Base-by-base conservation (phyloP, 2,113 vertebrate genomes). In the Anas platyrhynchos region DNA sequence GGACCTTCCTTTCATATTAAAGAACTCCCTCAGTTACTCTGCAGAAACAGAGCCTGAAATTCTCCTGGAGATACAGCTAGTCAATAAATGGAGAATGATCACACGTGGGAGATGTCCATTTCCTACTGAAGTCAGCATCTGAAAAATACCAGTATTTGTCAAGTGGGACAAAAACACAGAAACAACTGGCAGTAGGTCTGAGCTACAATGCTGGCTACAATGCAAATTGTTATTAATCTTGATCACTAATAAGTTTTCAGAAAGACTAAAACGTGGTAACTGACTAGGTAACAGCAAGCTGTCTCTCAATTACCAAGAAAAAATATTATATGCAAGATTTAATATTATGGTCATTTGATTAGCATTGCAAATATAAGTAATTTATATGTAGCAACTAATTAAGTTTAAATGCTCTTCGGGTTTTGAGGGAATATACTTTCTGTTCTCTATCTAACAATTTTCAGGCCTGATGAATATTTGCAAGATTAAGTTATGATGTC, bases 31-130 rank as follows among this genome's bases (percentile, higher is more conserved):
- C 0, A 0, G 9, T 52, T 50, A 46, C 11, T 3, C 11, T 63
- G 48, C 21, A 78, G 80, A 78, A 84, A 46, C 6, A 44, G 73
- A 88, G 41, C 34, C 14, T 2, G 4, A 66, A 54, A 62, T 87
- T 67, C 26, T 56, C 82, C 54, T 27, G 0, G 0, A n/a, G 69
- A 43, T 61, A n/a, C 29, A 89, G 13, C 14, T 18, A n/a, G 32
- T 78, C 25, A 48, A 0, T 29, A 1, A 0, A 21, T 0, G 4
- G 46, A 46, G 20, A 25, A 8, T 1, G 3, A 22, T 61, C 43
- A 9, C 52, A 56, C 0, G 0, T 32, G 44, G 15, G 54, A 55
- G 32, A 67, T 48, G 27, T 50, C 44, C 43, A 66, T 4, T 17
- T 26, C 27, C 34, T 74, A 36, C 11, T 83, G 65, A 38, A 74